phyloP scores from a whole-genome alignment of 2,113 vertebrate species.

The Siniperca chuatsi region DNA sequence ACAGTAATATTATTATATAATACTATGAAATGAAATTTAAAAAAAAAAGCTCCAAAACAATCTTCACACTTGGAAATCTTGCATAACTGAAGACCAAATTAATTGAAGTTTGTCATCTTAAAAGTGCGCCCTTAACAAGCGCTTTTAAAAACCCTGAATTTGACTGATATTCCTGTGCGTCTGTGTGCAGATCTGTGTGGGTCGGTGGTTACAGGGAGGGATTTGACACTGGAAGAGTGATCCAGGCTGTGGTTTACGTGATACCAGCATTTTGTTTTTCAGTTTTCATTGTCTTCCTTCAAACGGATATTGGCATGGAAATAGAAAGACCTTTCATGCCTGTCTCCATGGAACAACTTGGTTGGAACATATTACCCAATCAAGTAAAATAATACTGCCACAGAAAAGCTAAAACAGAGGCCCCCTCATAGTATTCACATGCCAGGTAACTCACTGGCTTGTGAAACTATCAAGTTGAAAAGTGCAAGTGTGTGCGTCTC shows the following conservation, averaged over 20 bases:
- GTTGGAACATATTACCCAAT: neutral
- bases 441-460: conserved; percentile 28
- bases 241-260: neutral
- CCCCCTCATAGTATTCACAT: neutral
- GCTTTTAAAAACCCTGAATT: conserved; percentile 80
- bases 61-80: conserved; percentile 63
- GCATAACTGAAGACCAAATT: conserved; percentile 72
- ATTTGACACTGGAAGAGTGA: conserved; percentile 10
- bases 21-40: conserved; percentile 59
- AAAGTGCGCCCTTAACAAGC: conserved; percentile 53
- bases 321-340: conserved; percentile 16
- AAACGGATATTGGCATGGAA: conserved; percentile 11
- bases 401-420: conserved; percentile 21
- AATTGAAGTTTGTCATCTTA: conserved; percentile 56
- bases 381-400: conserved; percentile 55
- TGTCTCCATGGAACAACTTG: neutral
- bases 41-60: conserved; percentile 58
- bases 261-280: neutral
- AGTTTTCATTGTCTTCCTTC: conserved; percentile 8
- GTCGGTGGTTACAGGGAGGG: neutral
- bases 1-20: conserved; percentile 63
- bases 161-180: conserved; percentile 68
- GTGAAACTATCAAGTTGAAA: conserved; percentile 44
- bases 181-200: conserved; percentile 50
- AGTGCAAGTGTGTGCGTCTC: conserved; percentile 73